A percentile compares a stretch with the other conserved stretches of the same genome.
These are phyloP conservation scores for Peromyscus nudipes DNA, from an alignment of 2,797 vertebrate species.

Conservation along the genomic window DNA sequence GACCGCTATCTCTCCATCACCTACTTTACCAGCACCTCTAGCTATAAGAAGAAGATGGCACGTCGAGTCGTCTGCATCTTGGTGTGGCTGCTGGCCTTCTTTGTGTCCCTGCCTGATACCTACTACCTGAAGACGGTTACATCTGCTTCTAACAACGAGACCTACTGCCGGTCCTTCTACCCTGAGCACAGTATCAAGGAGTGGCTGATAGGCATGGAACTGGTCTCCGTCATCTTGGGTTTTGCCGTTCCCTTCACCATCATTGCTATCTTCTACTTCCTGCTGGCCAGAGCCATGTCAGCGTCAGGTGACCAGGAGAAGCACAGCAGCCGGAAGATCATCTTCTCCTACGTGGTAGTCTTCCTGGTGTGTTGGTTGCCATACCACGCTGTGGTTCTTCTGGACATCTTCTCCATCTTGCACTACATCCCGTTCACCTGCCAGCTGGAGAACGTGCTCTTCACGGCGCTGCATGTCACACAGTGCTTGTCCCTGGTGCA, in stretches of 20 bases:
- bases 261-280: slow-evolving; percentile 94
- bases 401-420: slow-evolving; percentile 93
- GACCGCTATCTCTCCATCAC: slow-evolving; percentile 95
- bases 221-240: slow-evolving; percentile 95
- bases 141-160: slow-evolving; percentile 89
- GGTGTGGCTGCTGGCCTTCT: slow-evolving; percentile 96
- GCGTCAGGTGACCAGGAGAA: slow-evolving; percentile 92
- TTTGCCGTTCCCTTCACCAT: slow-evolving; percentile 95
- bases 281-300: slow-evolving; percentile 90
- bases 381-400: slow-evolving; percentile 93
- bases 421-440: slow-evolving; percentile 94
- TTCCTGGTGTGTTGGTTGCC: slow-evolving; percentile 98
- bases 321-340: slow-evolving; percentile 93
- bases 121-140: slow-evolving; percentile 94
- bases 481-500: slow-evolving; percentile 97
- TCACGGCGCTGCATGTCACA: slow-evolving; percentile 94
- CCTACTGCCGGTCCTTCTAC: slow-evolving; percentile 94
- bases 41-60: slow-evolving; percentile 87
- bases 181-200: slow-evolving; percentile 93
- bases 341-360: slow-evolving; percentile 96
- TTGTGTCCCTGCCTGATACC: slow-evolving; percentile 94
- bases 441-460: slow-evolving; percentile 94
- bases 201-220: slow-evolving; percentile 96
- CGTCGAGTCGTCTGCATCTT: slow-evolving; percentile 91
- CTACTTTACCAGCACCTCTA: slow-evolving; percentile 86